Evolutionary conservation across 2,113 vertebrate species (phyloP), one percentile per base, ranked within the genome.

Genomic region (Petromus typicus): DNA sequence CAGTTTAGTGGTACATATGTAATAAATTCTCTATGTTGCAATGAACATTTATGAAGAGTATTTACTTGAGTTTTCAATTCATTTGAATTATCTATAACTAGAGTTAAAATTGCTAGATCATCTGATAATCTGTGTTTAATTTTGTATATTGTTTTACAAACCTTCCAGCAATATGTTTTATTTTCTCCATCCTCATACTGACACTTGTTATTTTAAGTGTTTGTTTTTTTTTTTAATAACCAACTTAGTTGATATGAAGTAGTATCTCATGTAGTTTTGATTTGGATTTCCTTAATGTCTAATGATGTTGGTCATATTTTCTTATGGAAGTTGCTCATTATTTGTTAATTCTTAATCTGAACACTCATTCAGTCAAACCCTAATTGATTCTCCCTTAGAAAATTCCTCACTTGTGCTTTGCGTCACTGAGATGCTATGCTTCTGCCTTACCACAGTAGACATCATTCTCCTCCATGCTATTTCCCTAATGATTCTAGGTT

Each of bases 311-410:
- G 89, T 2, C 76, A 92, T 59, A 27, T 79, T 84, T 78, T 93
- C 30, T 56, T 73, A 25, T 84, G 17, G 2, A 5, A 85, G 30
- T 85, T 85, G 69, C 18, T 7, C 32, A 57, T 81, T 59, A 6
- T 67, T 79, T 86, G 57, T 32, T 89, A 34, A 40, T 89, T 83
- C 59, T 71, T 90, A 69, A 90, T 83, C 34, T 75, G 76, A 89
- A 54, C 27, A 63, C 11, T 56, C 56, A 17, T 57, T 80, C 48
- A 22, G 16, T 51, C 57, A 67, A 34, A 61, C 20, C 16, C 14
- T 48, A 30, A 82, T 73, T 92, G 25, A 69, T 57, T 92, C 32
- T 6, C 30, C 16, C 5, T 0, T 12, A 71, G 14, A 51, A 93
- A 66, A 51, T 87, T 84, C 64, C 80, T 87, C 63, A 22, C 59